A percentile compares a stretch with the other conserved stretches of the same genome.
Conservation (phyloP, 2,797 vertebrate species). For the Anas bernieri region DNA sequence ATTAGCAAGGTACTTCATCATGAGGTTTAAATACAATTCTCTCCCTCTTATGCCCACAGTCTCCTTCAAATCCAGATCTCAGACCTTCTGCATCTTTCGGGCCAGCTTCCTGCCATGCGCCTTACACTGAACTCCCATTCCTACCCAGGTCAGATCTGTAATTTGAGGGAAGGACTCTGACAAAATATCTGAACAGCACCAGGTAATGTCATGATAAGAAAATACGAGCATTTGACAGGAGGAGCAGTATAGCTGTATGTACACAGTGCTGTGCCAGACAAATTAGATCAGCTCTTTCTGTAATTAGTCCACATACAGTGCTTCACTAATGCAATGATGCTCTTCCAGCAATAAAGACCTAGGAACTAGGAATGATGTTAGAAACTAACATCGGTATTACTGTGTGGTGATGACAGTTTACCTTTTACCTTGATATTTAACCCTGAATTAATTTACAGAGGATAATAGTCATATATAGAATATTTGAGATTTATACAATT, state of each 20-base stretch:
- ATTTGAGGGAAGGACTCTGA: not conserved
- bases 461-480: not conserved
- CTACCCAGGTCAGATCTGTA: not conserved
- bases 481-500: not conserved
- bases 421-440: not conserved
- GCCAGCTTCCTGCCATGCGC: not conserved
- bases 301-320: not conserved
- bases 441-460: not conserved
- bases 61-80: not conserved
- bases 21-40: not conserved
- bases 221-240: not conserved
- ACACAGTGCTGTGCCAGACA: not conserved
- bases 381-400: not conserved
- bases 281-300: not conserved
- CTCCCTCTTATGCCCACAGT: not conserved
- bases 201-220: not conserved
- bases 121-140: not conserved
- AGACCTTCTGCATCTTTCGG: not conserved
- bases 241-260: not conserved
- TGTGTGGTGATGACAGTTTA: not conserved
- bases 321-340: not conserved
- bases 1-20: not conserved
- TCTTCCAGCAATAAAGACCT: not conserved
- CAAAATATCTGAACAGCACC: not conserved
- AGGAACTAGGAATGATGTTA: not conserved